phyloP scores from a whole-genome alignment of 2,888 invertebrate species.

The Macrophya alboannulata region DNA sequence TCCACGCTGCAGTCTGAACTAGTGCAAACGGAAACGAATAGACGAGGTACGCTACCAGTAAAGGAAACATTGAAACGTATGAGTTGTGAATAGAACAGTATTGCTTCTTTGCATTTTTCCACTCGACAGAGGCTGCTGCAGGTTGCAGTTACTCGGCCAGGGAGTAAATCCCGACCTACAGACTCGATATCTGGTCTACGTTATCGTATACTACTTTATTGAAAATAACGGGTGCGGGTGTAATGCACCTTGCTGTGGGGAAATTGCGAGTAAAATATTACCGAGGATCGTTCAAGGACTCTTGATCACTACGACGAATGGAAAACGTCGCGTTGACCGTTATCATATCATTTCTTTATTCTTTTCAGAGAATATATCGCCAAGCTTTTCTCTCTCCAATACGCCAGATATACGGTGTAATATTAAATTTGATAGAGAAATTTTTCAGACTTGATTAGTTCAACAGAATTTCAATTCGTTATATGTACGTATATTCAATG shows the following conservation, averaged over 20 bases:
- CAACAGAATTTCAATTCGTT: background rate
- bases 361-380: background rate
- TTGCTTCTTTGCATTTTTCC: conserved; percentile 47
- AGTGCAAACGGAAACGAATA: conserved; percentile 30
- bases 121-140: background rate
- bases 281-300: background rate
- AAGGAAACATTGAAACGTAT: conserved; percentile 37
- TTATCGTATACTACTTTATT: conserved; percentile 1
- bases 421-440: background rate
- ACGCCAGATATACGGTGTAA: background rate
- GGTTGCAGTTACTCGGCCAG: conserved; percentile 16
- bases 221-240: background rate
- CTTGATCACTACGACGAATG: background rate
- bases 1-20: background rate
- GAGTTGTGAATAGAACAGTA: conserved; percentile 41
- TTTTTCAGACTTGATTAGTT: background rate
- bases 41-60: conserved; percentile 22
- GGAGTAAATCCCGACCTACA: conserved; percentile 11
- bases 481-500: background rate
- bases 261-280: background rate
- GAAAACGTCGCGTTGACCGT: background rate
- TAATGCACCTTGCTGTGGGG: background rate
- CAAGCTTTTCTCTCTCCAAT: too few species aligned
- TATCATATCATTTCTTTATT: background rate
- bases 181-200: conserved; percentile 28